A percentile compares a stretch with the other conserved stretches of the same genome.
These are phyloP conservation scores for Hipposideros larvatus DNA, from an alignment of 2,797 vertebrate genomes.

Conservation along the genomic window DNA sequence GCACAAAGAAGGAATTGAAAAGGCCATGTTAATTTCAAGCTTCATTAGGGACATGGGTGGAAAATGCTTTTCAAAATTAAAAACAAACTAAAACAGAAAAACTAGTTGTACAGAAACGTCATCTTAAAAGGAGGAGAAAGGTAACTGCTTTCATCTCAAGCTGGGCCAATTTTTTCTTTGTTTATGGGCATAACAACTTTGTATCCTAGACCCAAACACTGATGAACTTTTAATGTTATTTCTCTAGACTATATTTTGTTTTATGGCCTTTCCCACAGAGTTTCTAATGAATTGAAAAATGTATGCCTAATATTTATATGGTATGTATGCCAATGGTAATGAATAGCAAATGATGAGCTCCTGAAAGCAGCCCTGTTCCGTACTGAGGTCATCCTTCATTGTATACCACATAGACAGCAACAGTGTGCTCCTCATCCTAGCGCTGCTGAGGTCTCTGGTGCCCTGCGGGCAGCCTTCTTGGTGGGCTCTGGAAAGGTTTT, in stretches of 20 bases:
- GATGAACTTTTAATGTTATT: slow-evolving; percentile 41
- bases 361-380: slow-evolving; percentile 14
- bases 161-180: neutral
- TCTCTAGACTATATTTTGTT: slow-evolving; percentile 31
- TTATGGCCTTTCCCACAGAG: slow-evolving; percentile 31
- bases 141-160: neutral
- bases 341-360: neutral
- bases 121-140: slow-evolving; percentile 29
- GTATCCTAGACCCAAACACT: neutral
- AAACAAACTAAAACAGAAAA: slow-evolving; percentile 57
- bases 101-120: slow-evolving; percentile 46
- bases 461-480: neutral
- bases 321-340: neutral
- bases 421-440: neutral
- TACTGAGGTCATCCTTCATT: neutral
- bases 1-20: slow-evolving; percentile 72
- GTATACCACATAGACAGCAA: neutral
- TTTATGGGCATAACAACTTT: slow-evolving; percentile 46
- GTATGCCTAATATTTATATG: neutral
- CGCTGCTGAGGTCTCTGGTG: neutral
- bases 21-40: slow-evolving; percentile 77
- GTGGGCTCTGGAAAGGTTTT: neutral
- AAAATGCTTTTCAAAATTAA: slow-evolving; percentile 72
- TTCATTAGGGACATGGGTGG: slow-evolving; percentile 71
- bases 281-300: slow-evolving; percentile 63